Evolutionary conservation across 2,888 invertebrate genomes (phyloP).

Genomic region (Caenorhabditis sp.): DNA sequence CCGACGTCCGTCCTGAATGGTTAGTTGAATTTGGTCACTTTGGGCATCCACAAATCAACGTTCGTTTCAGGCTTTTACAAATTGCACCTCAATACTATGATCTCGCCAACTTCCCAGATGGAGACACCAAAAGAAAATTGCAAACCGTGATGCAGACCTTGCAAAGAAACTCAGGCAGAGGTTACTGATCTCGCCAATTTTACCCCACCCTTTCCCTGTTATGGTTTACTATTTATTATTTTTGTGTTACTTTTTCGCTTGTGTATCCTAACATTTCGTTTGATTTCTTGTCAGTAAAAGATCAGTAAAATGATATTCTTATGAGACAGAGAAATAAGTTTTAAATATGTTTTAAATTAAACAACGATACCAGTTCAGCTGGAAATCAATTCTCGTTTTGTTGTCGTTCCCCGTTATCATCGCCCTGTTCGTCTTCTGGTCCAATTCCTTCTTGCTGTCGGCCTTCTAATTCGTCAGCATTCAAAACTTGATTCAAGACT

Average conservation of each 20-base stretch:
- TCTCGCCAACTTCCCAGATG: conserved; percentile 96
- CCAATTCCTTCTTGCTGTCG: conserved; percentile 8
- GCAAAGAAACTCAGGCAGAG: conserved; percentile 54
- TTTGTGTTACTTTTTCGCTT: not conserved
- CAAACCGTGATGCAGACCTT: conserved; percentile 85
- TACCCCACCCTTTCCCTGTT: conserved; percentile 7
- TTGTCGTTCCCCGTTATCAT: not conserved
- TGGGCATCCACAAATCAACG: not conserved
- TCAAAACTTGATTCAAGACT: too few species aligned
- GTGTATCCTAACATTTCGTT: conserved; percentile 1
- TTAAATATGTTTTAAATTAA: too few species aligned
- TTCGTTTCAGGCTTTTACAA: conserved; percentile 89
- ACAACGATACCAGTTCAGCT: not conserved
- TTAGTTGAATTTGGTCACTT: conserved; percentile 83
- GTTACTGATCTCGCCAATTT: conserved; percentile 43
- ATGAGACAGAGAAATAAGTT: too few species aligned
- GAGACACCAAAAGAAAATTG: conserved; percentile 95
- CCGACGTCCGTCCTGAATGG: conserved; percentile 94
- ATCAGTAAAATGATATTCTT: not conserved
- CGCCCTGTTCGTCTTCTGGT: not conserved
- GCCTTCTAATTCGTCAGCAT: conserved; percentile 1
- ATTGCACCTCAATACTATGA: conserved; percentile 99
- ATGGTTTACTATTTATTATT: conserved; percentile 37
- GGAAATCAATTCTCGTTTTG: conserved; percentile 1
- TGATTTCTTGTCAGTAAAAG: not conserved